These are phyloP conservation scores for Smithornis capensis DNA, from an alignment of 2,113 vertebrate species.

Conservation along the genomic window DNA sequence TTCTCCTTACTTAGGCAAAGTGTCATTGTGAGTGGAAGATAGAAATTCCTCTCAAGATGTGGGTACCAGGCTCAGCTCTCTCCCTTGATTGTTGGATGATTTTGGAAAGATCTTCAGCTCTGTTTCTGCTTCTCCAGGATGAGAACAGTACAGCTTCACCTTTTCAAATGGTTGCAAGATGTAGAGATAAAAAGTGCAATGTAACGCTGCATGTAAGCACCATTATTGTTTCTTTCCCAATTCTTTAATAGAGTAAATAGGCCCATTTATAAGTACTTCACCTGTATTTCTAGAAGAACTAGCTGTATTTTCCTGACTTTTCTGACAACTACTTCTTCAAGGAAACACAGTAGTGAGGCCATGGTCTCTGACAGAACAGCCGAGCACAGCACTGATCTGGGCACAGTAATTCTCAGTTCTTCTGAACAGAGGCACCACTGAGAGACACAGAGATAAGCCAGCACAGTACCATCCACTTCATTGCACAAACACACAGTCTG, in stretches of 20 bases:
- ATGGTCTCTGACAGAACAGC: background rate
- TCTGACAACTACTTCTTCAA: background rate
- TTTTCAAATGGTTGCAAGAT: background rate
- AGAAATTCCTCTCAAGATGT: background rate
- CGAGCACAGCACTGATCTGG: background rate
- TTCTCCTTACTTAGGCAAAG: background rate
- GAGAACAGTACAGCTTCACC: background rate
- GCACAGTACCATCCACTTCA: constrained; percentile 44
- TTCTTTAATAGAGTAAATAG: background rate
- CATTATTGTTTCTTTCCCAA: background rate
- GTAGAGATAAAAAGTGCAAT: background rate
- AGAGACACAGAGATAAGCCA: background rate
- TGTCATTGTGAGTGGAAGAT: background rate
- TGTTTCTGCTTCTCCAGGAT: background rate
- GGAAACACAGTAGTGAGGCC: background rate
- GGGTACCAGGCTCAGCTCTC: background rate
- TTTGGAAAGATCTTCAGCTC: background rate
- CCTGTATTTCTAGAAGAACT: background rate
- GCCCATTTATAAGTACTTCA: background rate
- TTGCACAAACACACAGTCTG: constrained; percentile 21
- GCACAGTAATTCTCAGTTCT: constrained; percentile 55
- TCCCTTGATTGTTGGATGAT: background rate
- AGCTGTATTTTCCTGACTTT: background rate
- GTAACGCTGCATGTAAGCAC: background rate
- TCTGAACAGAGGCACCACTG: constrained; percentile 37